These are phyloP conservation scores for Brachyhypopomus occidentalis DNA, from an alignment of 2,113 vertebrate genomes.

Conservation along the genomic window DNA sequence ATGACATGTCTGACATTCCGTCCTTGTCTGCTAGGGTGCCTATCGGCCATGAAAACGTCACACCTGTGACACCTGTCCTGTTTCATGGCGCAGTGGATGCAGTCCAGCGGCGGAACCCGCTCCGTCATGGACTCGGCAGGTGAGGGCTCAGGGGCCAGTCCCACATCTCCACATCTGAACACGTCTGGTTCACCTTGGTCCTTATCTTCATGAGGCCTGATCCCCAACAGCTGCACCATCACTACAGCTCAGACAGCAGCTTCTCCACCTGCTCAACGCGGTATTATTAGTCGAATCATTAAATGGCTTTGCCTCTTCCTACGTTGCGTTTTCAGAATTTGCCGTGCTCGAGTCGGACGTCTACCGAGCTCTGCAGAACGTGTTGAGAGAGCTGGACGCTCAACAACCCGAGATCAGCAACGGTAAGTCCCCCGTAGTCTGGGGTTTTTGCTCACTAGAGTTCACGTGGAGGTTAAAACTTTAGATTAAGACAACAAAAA, in stretches of 20 bases:
- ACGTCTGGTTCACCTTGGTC: too few species aligned
- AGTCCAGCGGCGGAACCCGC: constrained; percentile 4
- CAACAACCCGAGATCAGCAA: constrained; percentile 69
- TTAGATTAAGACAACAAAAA: too few species aligned
- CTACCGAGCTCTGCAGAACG: constrained; percentile 82
- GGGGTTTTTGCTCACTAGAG: too few species aligned
- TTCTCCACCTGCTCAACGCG: neutral
- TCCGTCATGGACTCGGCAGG: constrained; percentile 68
- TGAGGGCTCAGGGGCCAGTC: constrained; percentile 23
- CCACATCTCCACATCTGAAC: too few species aligned
- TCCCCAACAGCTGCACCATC: too few species aligned
- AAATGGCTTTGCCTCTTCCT: neutral
- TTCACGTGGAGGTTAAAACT: too few species aligned
- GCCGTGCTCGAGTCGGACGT: constrained; percentile 82
- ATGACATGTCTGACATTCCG: neutral
- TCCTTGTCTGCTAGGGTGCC: constrained; percentile 39
- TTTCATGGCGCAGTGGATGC: constrained; percentile 60
- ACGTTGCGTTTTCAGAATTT: constrained; percentile 15
- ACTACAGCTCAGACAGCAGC: too few species aligned
- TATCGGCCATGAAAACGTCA: constrained; percentile 36
- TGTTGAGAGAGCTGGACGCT: constrained; percentile 80
- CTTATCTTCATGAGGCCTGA: too few species aligned
- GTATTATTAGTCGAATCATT: neutral
- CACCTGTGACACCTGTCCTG: constrained; percentile 57
- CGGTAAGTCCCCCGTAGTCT: constrained; percentile 67